Percentiles rank a stretch among this genome's conserved stretches.
Conservation (phyloP, 2,113 vertebrate species). For the Tamias sibiricus region DNA sequence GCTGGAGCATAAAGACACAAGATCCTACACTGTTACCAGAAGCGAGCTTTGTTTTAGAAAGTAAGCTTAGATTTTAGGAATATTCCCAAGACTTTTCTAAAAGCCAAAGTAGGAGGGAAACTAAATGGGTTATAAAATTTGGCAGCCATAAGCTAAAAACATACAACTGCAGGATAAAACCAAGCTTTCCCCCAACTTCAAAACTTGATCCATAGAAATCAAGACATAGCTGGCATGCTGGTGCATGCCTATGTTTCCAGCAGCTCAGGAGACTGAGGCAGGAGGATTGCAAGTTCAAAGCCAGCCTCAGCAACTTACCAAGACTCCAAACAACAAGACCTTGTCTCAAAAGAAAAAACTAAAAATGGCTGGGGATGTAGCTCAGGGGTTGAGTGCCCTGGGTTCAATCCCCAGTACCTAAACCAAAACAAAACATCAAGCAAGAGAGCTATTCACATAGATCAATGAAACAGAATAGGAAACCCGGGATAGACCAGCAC, state of each 20-base stretch:
- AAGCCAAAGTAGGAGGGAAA: slow-evolving; percentile 11
- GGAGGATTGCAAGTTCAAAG: too few species aligned
- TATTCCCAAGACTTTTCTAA: background rate
- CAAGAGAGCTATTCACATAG: background rate
- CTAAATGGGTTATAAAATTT: background rate
- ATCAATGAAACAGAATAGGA: background rate
- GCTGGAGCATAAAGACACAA: background rate
- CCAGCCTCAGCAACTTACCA: too few species aligned
- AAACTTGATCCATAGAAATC: background rate
- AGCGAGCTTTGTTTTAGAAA: background rate
- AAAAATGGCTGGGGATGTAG: too few species aligned
- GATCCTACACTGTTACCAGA: background rate
- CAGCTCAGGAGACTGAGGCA: too few species aligned
- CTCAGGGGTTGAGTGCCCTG: too few species aligned
- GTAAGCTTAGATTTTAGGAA: background rate
- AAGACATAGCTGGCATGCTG: background rate
- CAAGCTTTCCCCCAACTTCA: background rate
- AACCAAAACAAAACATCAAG: too few species aligned
- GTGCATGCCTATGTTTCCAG: too few species aligned
- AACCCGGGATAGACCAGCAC: background rate
- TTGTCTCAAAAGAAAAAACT: too few species aligned
- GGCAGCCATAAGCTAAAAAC: background rate
- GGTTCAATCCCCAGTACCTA: too few species aligned
- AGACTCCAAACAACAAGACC: too few species aligned
- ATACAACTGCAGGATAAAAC: background rate